A percentile compares a stretch with the other conserved stretches of the same genome.
Evolutionary conservation across 1,140 invertebrate species (phyloP).

Genomic region (Pachypsylla venusta): DNA sequence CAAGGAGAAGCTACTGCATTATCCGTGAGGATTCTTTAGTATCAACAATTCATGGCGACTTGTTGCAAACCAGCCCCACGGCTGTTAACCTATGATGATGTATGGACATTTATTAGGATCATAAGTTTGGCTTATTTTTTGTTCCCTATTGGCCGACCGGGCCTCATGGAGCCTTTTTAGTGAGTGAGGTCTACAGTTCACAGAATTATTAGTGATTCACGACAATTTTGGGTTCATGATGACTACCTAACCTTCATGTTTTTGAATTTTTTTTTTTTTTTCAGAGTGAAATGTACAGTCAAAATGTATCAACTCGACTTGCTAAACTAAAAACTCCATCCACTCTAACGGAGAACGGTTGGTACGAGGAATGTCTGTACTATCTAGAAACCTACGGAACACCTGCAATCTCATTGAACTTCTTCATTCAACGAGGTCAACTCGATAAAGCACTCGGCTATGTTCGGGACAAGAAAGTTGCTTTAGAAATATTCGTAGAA

Average conservation of each 20-base stretch:
- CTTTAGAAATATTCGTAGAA: conserved; percentile 52
- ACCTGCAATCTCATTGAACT: conserved; percentile 46
- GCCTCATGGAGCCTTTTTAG: too few relatives aligned
- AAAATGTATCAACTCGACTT: conserved; percentile 13
- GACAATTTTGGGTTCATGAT: too few relatives aligned
- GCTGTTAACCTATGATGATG: too few relatives aligned
- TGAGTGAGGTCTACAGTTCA: too few relatives aligned
- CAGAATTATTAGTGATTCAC: too few relatives aligned
- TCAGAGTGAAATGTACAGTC: conserved; percentile 12
- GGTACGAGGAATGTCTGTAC: conserved; percentile 53
- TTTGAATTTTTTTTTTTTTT: neutral
- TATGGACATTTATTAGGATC: too few relatives aligned
- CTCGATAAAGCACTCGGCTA: conserved; percentile 42
- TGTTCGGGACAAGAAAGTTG: conserved; percentile 44
- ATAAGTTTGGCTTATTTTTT: too few relatives aligned
- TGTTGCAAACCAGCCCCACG: too few relatives aligned
- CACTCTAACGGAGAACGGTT: neutral
- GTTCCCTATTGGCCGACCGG: too few relatives aligned
- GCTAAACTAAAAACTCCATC: conserved; percentile 9
- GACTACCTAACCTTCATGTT: neutral
- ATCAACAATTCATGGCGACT: too few relatives aligned
- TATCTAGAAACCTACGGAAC: conserved; percentile 56
- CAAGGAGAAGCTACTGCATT: too few relatives aligned
- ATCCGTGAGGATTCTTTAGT: too few relatives aligned
- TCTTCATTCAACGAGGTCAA: conserved; percentile 47